Base-by-base conservation (phyloP, 2,113 vertebrate species). In the Sminthopsis crassicaudata region DNA sequence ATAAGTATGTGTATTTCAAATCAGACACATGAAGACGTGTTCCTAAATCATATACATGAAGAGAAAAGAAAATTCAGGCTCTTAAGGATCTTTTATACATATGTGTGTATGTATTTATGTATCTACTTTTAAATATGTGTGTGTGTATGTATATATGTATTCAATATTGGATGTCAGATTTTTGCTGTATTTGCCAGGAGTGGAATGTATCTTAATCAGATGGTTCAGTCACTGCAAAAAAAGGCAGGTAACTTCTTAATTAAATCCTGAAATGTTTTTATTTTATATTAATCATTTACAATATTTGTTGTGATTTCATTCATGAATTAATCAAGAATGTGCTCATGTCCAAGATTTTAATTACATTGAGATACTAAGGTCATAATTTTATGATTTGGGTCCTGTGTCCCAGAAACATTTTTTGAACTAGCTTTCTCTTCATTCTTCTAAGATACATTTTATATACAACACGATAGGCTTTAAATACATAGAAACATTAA, bases 281-380 rank as follows among this genome's bases (percentile, higher is more conserved):
- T 84, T 84, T 84, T 84, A 84, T 42, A 42, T 84, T 42, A 84
- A 23, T 42, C 67, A 84, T 19, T 23, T 84, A 84, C 16, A n/a
- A 76, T 42, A 84, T 84, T 42, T 84, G n/a, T 84, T 42, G n/a
- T 42, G 7, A 46, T 95, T 92, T 96, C 94, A 88, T 76, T 96
- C 95, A 96, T 92, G 94, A 93, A 97, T 95, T 98, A 53, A n/a
- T n/a, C n/a, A n/a, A 94, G 96, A 89, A 94, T 94, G 91, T 94
- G 50, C 95, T 91, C 96, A 96, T 42, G 95, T 97, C 92, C 46
- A 54, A 97, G 96, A 95, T 96, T 94, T 42, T 84, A 94, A 50
- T 55, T 93, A 88, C 92, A 89, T 90, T 94, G 54, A 76, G 36
- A 91, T 97, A 96, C 91, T 96, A 96, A 96, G 95, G 94, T 60